Percentiles rank a stretch among this genome's conserved stretches.
Conservation (phyloP, 2,113 vertebrate genomes). For the Nymphicus hollandicus region DNA sequence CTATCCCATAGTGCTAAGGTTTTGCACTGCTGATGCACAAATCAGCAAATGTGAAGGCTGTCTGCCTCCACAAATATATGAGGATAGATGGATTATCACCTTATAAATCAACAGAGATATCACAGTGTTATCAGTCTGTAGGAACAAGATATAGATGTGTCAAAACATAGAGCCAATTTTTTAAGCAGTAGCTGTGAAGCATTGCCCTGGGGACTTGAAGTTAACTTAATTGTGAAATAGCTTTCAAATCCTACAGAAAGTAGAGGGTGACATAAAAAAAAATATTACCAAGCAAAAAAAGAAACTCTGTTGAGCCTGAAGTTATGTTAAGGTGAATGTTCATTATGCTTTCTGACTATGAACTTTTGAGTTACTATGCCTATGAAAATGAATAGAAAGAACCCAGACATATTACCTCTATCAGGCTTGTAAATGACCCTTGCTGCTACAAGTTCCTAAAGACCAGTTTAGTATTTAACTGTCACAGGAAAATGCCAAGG, state of each 20-base stretch:
- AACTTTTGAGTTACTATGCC: neutral
- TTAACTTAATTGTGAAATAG: constrained; percentile 9
- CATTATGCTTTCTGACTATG: neutral
- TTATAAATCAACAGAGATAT: constrained; percentile 20
- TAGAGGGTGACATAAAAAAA: neutral
- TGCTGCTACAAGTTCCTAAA: constrained; percentile 22
- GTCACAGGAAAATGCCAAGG: neutral
- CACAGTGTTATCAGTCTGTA: constrained; percentile 1
- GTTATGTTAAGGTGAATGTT: neutral
- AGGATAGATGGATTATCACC: constrained; percentile 7
- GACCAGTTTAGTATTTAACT: constrained; percentile 24
- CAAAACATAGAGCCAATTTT: constrained; percentile 9
- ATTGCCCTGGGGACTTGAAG: neutral
- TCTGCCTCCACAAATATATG: neutral
- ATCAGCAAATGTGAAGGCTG: neutral
- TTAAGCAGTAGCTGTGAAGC: constrained; percentile 18
- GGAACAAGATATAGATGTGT: constrained; percentile 23
- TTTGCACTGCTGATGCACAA: neutral
- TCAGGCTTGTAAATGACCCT: neutral
- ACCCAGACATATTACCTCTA: neutral
- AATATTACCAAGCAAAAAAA: neutral
- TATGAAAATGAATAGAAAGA: neutral
- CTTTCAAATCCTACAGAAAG: neutral
- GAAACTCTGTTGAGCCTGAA: neutral
- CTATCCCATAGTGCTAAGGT: neutral